Evolutionary conservation across 1,140 invertebrate species (phyloP), one percentile per base, ranked within the genome.

Genomic region (Psilanteris sp.): DNA sequence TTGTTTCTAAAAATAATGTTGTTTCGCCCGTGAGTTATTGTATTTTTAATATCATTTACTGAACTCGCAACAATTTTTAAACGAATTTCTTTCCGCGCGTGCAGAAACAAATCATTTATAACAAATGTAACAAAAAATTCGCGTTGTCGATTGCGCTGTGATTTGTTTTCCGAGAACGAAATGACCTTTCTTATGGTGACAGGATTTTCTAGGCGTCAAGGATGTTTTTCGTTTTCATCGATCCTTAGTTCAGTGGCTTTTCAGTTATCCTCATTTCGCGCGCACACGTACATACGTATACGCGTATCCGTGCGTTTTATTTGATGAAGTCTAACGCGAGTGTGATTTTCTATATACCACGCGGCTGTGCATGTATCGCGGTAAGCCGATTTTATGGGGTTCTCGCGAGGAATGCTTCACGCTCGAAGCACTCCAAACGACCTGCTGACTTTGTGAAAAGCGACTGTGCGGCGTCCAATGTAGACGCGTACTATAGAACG

Each of bases 361-460:
- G 54, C 15, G 44, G 29, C 34, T 55, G 59, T 32, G 41, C 59
- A 39, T 46, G 66, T 74, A 77, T 77, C 48, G 62, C 31, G 62
- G 68, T 68, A 71, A 78, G 71, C 70, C 71, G 71, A 78, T 78
- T 78, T 78, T 78, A 74, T 78, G 54, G 71, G 59, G 64, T 74
- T 66, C 64, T 70, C 44, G 57, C 59, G 57, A 78, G 64, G 44
- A 73, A 78, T 78, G 64, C 70, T 73, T 73, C 54, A 78, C 64
- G 75, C 75, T 70, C 37, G 57, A 70, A 72, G 70, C 75, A 61
- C 70, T 73, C 64, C 14, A 46, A 78, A 77, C 68, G 68, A 77
- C 62, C 75, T 64, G 75, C 75, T 77, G 75, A 77, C 75, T 73
- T 68, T 77, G 66, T 70, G 68, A 73, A 77, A 73, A 68, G 68